phyloP scores from a whole-genome alignment of 2,797 vertebrate species.

The Meda fulgida region DNA sequence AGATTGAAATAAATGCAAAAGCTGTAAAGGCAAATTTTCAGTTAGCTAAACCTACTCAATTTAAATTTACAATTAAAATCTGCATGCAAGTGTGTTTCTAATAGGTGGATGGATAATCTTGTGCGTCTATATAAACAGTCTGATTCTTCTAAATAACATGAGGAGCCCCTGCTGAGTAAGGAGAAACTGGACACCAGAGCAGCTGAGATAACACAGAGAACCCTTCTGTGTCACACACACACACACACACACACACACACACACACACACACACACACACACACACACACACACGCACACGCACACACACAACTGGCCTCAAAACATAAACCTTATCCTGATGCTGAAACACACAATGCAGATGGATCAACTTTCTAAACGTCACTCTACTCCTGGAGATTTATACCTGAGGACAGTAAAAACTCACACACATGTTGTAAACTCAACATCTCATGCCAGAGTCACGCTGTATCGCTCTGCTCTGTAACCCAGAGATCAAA shows the following conservation, averaged over 20 bases:
- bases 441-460: constrained; percentile 15
- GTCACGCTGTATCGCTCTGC: constrained; percentile 34
- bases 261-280: constrained; percentile 2
- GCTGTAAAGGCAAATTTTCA: too few species aligned
- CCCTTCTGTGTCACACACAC: neutral
- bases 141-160: constrained; percentile 23
- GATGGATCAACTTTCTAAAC: constrained; percentile 28
- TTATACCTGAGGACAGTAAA: constrained; percentile 26
- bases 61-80: neutral
- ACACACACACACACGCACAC: constrained; percentile 37
- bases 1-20: neutral
- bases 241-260: constrained; percentile 34
- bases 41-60: neutral
- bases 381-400: constrained; percentile 9
- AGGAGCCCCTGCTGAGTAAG: constrained; percentile 41
- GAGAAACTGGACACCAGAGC: constrained; percentile 44
- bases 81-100: neutral
- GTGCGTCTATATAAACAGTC: constrained; percentile 12
- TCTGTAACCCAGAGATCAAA: constrained; percentile 43
- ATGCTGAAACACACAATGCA: constrained; percentile 26
- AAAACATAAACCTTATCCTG: constrained; percentile 33
- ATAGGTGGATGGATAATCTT: neutral
- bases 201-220: constrained; percentile 54
- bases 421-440: constrained; percentile 3
- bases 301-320: neutral